Base-by-base conservation (phyloP, 2,888 invertebrate species). In the Balanococcus diminutus region DNA sequence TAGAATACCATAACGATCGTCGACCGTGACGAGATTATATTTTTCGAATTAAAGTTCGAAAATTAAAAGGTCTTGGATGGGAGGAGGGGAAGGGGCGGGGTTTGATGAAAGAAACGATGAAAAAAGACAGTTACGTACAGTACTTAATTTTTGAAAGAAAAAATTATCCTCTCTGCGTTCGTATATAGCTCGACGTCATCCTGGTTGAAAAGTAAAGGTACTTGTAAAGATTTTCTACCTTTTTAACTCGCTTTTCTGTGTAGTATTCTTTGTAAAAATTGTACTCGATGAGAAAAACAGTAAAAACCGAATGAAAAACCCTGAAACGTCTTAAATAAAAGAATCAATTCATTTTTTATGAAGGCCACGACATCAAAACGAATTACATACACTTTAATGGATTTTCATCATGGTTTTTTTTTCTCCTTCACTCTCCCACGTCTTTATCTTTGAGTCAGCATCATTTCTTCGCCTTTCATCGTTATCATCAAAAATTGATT, bases 261-360 rank as follows among this genome's bases (percentile, higher is more conserved):
- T 67, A 67, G 61, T 67, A 67, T 67, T 67, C 61, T 67, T 67
- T 67, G 61, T 67, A 28, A 67, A n/a, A 67, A 67, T 67, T 67
- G 11, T 67, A 67, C 2, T 67, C 61, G 61, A 67, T 9, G 61
- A 32, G 75, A 75, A 75, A 75, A 75, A 75, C 75, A 75, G 31
- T 75, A 32, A 75, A 32, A 75, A 75, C 75, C 32, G 75, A 75
- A 75, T 75, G 75, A 32, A 75, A 75, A 75, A 75, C 75, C n/a
- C 32, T 32, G 75, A 75, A 75, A 75, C 32, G 75, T 75, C 75
- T 75, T 75, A 75, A 75, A 32, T 75, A 75, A 75, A 32, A 75
- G 75, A 75, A 75, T 75, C 75, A 75, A 75, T 75, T 75, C 75
- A 75, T 75, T 75, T 75, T 75, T 75, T 75, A 75, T 75, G 75